Base-by-base conservation (phyloP, 1,140 invertebrate species). In the Ceratitis capitata region DNA sequence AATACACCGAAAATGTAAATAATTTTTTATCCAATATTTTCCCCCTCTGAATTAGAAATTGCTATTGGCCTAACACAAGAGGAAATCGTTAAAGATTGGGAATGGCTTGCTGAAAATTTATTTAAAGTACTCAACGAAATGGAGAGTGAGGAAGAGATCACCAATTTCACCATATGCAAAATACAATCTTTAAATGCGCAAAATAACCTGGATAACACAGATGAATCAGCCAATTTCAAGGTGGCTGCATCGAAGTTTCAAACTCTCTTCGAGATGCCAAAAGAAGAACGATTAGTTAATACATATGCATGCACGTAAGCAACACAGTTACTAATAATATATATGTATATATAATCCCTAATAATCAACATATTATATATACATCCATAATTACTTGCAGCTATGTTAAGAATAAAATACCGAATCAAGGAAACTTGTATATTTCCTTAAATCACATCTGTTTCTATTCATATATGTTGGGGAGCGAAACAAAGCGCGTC, bases 141-240 rank as follows among this genome's bases (percentile, higher is more conserved):
- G 94, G 98, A 99, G 88, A 96, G 93, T 86, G 97, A 99, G 90
- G 97, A 98, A 88, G 98, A 99, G 92, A 94, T 98, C 39, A 98
- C 97, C 78, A 97, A 98, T 87, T 99, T 98, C 95, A 98, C 99
- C 12, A 95, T 95, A 87, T 98, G 97, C 90, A 99, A 99, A 95
- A 97, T 99, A 85, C 96, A 99, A 92, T 99, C 91, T 9, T 86
- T 92, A 2, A 88, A 87, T 85, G 87, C 90, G 29, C 91, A 92
- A 86, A 90, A 91, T 87, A 89, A 89, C 85, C 88, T 89, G 85
- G 91, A 92, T 83, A 89, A 89, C 82, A 85, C 86, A 7, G 87
- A 89, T 3, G 91, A 92, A 86, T 88, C 91, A 26, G 88, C 89
- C 26, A 88, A 90, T 82, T 91, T 92, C 47, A 92, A 90, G 86